Evolutionary conservation across 2,113 vertebrate species (phyloP), one percentile per base, ranked within the genome.

Genomic region (Lethenteron camtschaticum): DNA sequence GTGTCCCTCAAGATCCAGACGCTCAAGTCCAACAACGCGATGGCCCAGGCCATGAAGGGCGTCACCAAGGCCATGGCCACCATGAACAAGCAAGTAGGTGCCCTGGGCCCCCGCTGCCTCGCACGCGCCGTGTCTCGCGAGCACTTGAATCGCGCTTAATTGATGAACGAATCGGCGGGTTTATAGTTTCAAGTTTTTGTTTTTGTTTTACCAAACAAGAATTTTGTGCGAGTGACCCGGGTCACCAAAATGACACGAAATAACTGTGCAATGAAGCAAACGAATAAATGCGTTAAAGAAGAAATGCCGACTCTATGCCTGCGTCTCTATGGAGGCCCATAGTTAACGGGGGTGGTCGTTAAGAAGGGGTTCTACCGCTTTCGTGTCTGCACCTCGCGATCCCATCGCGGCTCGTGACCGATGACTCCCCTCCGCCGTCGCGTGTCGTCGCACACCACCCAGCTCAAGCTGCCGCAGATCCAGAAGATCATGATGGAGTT

Each of bases 401-500:
- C 55, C 57, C 16, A 11, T 14, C 55, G 20, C 56, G 2, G 11
- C 8, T 63, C 13, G 60, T 14, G 18, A 63, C 18, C 18, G 60
- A 76, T 16, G 4, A 14, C 13, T 8, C 18, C 60, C 1, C 13
- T 63, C 60, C 18, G 60, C 5, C 60, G 60, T 3, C 13, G 4
- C 13, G 60, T 5, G 60, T 14, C n/a, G 41, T 24, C 24, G 24
- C 24, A 24, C 24, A 24, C n/a, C n/a, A n/a, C 72, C 2, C 77
- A 96, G 90, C 78, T 96, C 59, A 96, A 96, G 74, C 70, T 96
- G 72, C 90, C 90, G 5, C 89, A 96, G 79, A 95, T 96, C 74
- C 90, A 96, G 79, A 92, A 90, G 76, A 96, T 96, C 72, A 91
- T 96, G 90, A 88, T 89, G 89, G 90, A 95, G 69, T 95, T 96